Percentiles rank a stretch among this genome's conserved stretches.
These are phyloP conservation scores for Hippoglossus stenolepis DNA, from an alignment of 2,113 vertebrate genomes.

Conservation along the genomic window DNA sequence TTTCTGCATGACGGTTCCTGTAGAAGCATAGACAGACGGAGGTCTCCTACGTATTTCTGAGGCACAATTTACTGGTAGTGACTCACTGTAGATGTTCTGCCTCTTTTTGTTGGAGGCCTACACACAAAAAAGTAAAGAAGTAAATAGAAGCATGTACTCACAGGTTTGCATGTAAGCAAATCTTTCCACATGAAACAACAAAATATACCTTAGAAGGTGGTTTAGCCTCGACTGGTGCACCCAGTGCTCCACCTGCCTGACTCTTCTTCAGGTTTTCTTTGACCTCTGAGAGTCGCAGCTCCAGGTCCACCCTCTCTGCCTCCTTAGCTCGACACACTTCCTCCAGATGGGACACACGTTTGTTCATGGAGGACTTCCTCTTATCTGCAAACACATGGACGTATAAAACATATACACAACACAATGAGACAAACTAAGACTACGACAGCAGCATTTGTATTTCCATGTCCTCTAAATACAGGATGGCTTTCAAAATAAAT, in stretches of 20 bases:
- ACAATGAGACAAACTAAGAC: background rate
- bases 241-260: conserved; percentile 88
- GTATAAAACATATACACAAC: background rate
- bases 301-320: conserved; percentile 88
- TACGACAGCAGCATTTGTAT: too few species aligned
- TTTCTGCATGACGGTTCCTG: conserved; percentile 93
- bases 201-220: conserved; percentile 80
- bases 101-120: conserved; percentile 71
- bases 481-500: too few species aligned
- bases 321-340: conserved; percentile 90
- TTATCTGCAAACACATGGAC: conserved; percentile 75
- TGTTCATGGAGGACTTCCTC: conserved; percentile 83
- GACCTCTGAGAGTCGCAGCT: conserved; percentile 90
- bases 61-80: conserved; percentile 91
- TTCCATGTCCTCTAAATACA: too few species aligned
- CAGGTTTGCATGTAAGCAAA: background rate
- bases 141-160: background rate
- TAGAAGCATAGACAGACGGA: conserved; percentile 86
- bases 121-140: background rate
- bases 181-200: background rate
- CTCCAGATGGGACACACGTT: conserved; percentile 84
- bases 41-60: conserved; percentile 90
- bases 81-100: conserved; percentile 80
- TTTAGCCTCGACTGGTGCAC: conserved; percentile 81
- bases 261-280: conserved; percentile 94